These are phyloP conservation scores for Trididemnum nubilum DNA, from an alignment of 23 tunicate genomes.

Conservation along the genomic window DNA sequence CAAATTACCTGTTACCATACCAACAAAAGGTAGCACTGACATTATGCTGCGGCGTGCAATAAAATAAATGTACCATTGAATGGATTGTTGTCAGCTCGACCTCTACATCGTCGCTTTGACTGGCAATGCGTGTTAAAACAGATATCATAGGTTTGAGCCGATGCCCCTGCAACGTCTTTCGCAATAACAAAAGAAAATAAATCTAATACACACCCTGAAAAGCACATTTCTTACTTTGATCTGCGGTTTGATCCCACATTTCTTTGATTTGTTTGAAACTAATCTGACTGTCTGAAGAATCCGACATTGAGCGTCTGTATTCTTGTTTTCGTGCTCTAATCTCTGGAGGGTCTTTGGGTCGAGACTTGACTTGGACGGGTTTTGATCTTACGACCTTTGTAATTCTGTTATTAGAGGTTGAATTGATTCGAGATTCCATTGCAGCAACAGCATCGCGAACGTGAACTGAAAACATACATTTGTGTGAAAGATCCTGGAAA, in stretches of 20 bases:
- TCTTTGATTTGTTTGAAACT: slow-evolving; percentile 56
- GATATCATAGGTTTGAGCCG: no score
- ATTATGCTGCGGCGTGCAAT: no score
- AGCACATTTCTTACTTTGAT: slow-evolving; percentile 43
- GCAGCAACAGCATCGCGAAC: slow-evolving; percentile 51
- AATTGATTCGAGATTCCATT: slow-evolving; percentile 42
- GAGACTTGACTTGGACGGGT: slow-evolving; percentile 1
- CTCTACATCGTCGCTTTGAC: no score
- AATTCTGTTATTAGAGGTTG: not conserved
- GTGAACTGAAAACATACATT: slow-evolving; percentile 32
- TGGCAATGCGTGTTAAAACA: no score
- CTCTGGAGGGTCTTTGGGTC: slow-evolving; percentile 6
- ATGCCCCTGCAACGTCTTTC: no score
- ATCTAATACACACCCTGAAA: no score
- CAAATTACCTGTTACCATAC: no score
- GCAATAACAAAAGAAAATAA: no score
- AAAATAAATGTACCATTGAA: no score
- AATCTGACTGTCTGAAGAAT: slow-evolving; percentile 49
- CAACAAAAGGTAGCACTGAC: no score
- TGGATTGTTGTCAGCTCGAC: no score
- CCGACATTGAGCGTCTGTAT: slow-evolving; percentile 78
- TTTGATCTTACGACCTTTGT: not conserved
- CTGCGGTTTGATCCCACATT: slow-evolving; percentile 69
- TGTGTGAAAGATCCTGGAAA: not conserved
- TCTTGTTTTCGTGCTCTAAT: slow-evolving; percentile 17